These are phyloP conservation scores for Stenodera caucasica DNA, from an alignment of 2,888 invertebrate species.

Conservation along the genomic window DNA sequence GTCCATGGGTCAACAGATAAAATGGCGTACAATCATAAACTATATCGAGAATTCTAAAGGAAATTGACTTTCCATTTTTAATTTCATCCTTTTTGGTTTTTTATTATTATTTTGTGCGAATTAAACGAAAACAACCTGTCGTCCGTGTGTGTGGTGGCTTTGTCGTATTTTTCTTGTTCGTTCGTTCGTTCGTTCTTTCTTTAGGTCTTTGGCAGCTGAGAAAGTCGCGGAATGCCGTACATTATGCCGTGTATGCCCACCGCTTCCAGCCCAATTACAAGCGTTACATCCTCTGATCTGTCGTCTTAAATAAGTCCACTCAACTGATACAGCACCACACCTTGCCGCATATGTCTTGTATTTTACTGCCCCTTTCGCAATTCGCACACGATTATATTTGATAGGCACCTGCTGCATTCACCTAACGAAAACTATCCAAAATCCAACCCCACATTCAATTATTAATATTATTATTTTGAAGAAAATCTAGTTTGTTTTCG, in stretches of 20 bases:
- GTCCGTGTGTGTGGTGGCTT: neutral
- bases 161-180: neutral
- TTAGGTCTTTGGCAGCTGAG: conserved; percentile 1
- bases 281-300: conserved; percentile 44
- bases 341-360: conserved; percentile 28
- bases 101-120: neutral
- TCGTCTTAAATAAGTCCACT: conserved; percentile 47
- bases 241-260: conserved; percentile 45
- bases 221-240: conserved; percentile 33
- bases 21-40: neutral
- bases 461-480: neutral
- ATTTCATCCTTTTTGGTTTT: neutral
- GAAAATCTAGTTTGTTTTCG: neutral
- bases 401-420: conserved; percentile 22
- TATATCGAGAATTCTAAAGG: neutral
- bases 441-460: no score
- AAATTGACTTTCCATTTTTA: neutral
- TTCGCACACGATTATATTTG: conserved; percentile 21
- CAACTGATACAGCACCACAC: conserved; percentile 43
- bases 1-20: neutral
- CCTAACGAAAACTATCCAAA: no score
- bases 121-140: neutral
- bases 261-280: conserved; percentile 48
- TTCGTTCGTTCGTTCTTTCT: neutral
- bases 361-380: conserved; percentile 27